A percentile compares a stretch with the other conserved stretches of the same genome.
phyloP scores from a whole-genome alignment of 2,797 vertebrate species.

The Xiphorhynchus erythropygius region DNA sequence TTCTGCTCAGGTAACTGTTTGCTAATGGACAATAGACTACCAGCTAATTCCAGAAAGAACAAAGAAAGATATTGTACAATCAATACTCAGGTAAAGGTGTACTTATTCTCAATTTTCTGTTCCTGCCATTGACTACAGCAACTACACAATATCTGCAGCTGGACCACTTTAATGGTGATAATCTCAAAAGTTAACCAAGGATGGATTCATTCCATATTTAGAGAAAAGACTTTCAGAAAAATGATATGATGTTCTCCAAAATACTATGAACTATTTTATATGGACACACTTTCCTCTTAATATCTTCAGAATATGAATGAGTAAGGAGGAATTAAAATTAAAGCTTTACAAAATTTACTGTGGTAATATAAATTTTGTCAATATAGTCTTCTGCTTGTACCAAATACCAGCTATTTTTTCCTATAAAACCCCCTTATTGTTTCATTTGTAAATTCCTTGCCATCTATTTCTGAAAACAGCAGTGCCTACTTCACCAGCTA shows the following conservation, averaged over 20 bases:
- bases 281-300: background rate
- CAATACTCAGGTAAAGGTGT: conserved; percentile 12
- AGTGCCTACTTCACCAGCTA: background rate
- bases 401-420: background rate
- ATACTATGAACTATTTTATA: background rate
- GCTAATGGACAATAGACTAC: conserved; percentile 28
- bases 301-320: background rate
- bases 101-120: background rate
- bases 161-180: background rate
- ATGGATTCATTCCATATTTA: background rate
- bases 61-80: conserved; percentile 18
- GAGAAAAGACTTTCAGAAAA: background rate
- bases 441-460: background rate
- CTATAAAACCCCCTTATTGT: background rate
- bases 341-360: background rate
- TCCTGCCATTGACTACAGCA: background rate
- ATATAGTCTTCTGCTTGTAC: background rate
- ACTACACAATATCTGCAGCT: background rate
- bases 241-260: background rate
- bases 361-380: background rate
- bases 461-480: background rate
- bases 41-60: conserved; percentile 32
- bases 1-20: conserved; percentile 35
- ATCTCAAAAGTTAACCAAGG: background rate
- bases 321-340: background rate